phyloP scores from a whole-genome alignment of 2,797 vertebrate genomes.

The Bradypodion pumilum region DNA sequence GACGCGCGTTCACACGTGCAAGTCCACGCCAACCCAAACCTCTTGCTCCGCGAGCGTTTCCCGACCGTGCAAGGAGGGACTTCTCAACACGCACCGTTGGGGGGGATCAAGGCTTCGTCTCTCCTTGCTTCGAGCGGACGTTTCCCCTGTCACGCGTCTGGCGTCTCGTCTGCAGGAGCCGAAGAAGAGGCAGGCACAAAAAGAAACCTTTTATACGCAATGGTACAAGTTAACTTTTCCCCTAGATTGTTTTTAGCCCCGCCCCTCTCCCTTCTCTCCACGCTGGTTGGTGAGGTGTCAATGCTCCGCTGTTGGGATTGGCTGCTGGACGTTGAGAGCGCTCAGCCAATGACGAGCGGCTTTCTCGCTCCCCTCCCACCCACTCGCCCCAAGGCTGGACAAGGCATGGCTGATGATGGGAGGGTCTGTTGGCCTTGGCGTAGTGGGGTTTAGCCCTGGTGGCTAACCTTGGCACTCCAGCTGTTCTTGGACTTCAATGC shows the following conservation, averaged over 20 bases:
- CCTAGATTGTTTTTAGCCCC: background rate
- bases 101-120: no score
- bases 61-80: no score
- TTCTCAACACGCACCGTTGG: conserved; percentile 64
- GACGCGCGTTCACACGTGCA: no score
- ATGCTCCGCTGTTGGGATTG: conserved; percentile 52
- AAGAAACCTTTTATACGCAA: conserved; percentile 69
- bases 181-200: background rate
- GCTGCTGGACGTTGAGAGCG: conserved; percentile 46
- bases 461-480: no score
- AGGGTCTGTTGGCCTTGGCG: no score
- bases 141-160: no score
- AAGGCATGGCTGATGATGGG: no score
- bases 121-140: conserved; percentile 29
- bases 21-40: no score
- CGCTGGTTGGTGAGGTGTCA: conserved; percentile 45
- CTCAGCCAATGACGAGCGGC: conserved; percentile 25
- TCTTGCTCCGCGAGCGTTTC: no score
- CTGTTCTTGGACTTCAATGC: no score
- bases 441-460: no score
- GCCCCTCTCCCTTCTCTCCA: conserved; percentile 51
- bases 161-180: conserved; percentile 51
- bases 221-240: background rate
- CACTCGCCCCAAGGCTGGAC: no score
- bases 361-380: background rate